phyloP scores from a whole-genome alignment of 2,113 vertebrate genomes.

The Leucosticte australis region DNA sequence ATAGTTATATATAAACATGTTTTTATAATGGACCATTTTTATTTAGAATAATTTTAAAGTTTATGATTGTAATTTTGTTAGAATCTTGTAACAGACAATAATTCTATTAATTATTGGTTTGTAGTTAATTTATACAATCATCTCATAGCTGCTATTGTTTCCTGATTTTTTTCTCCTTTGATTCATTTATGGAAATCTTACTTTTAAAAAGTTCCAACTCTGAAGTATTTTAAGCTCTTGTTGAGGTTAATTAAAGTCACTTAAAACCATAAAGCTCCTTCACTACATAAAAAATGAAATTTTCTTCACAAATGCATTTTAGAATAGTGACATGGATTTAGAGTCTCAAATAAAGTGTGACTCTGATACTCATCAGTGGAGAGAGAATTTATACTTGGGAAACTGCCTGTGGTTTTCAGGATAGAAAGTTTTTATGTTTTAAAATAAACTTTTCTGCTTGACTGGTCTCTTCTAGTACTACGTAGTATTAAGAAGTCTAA shows the following conservation, averaged over 20 bases:
- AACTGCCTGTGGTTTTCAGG: neutral
- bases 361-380: neutral
- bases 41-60: constrained; percentile 50
- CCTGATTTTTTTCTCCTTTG: neutral
- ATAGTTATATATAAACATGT: neutral
- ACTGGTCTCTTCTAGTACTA: neutral
- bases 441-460: constrained; percentile 14
- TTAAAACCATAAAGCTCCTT: constrained; percentile 16
- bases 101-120: constrained; percentile 52
- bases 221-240: constrained; percentile 20
- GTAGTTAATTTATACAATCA: neutral
- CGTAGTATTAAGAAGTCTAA: neutral
- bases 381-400: constrained; percentile 31
- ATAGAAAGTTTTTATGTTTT: neutral
- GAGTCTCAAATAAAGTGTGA: constrained; percentile 25
- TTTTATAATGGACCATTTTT: constrained; percentile 62
- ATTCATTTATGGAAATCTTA: constrained; percentile 33
- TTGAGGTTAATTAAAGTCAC: constrained; percentile 43
- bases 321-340: constrained; percentile 29
- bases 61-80: neutral
- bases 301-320: constrained; percentile 32
- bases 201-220: neutral
- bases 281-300: neutral
- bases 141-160: neutral
- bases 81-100: neutral